phyloP scores from a whole-genome alignment of 2,797 vertebrate species.

The Erpetoichthys calabaricus region DNA sequence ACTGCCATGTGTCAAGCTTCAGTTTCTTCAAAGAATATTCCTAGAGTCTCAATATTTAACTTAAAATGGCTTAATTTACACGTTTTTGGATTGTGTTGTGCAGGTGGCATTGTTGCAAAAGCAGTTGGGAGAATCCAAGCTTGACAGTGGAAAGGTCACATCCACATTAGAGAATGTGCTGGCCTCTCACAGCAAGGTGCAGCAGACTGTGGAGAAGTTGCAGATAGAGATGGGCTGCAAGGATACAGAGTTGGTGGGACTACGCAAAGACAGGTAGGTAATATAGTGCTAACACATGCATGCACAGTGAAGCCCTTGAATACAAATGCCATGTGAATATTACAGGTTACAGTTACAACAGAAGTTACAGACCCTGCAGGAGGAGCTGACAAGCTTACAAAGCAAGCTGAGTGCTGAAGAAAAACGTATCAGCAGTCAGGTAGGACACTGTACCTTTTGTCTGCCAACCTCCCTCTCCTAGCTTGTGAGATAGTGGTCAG shows the following conservation, averaged over 20 bases:
- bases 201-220: slow-evolving; percentile 32
- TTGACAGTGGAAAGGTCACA: slow-evolving; percentile 29
- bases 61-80: no score
- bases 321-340: background rate
- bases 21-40: no score
- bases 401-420: slow-evolving; percentile 27
- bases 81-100: background rate
- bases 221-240: slow-evolving; percentile 35
- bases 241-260: slow-evolving; percentile 34
- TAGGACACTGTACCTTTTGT: slow-evolving; percentile 9
- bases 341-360: slow-evolving; percentile 34
- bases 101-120: slow-evolving; percentile 34
- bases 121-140: slow-evolving; percentile 30
- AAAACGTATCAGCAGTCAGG: slow-evolving; percentile 34
- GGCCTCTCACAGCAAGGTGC: slow-evolving; percentile 35
- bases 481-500: no score
- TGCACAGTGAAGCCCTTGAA: background rate
- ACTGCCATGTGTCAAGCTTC: no score
- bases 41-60: no score
- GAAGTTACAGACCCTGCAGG: slow-evolving; percentile 38
- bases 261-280: slow-evolving; percentile 39
- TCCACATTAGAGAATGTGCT: slow-evolving; percentile 36
- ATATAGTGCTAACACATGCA: background rate
- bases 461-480: no score
- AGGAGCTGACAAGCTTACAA: slow-evolving; percentile 41